phyloP scores from a whole-genome alignment of 2,888 invertebrate genomes.

The Ctena decussata region DNA sequence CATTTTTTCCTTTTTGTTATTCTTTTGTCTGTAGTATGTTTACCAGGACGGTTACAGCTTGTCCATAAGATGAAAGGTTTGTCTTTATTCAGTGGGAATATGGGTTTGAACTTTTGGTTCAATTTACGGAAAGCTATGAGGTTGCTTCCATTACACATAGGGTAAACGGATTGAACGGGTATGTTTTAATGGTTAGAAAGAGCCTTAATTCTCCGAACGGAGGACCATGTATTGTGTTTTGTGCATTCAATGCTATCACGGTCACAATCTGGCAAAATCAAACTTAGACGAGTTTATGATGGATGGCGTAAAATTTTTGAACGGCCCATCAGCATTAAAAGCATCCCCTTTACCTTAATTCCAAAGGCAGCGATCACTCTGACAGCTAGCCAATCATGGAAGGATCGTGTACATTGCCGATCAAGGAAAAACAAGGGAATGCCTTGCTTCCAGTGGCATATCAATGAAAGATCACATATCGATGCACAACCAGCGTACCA shows the following conservation, averaged over 20 bases:
- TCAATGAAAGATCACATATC: too few relatives aligned
- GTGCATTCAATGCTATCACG: slow-evolving; percentile 5
- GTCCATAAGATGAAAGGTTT: slow-evolving; percentile 21
- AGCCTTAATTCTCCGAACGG: slow-evolving; percentile 17
- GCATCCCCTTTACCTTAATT: slow-evolving; percentile 1
- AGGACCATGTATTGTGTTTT: neutral
- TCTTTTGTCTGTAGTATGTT: neutral
- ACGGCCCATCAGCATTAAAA: neutral
- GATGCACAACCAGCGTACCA: too few relatives aligned
- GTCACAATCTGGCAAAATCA: slow-evolving; percentile 15
- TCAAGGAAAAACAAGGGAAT: too few relatives aligned
- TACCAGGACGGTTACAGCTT: neutral
- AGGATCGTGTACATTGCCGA: too few relatives aligned
- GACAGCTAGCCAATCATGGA: too few relatives aligned
- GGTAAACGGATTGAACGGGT: neutral
- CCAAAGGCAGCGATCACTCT: neutral
- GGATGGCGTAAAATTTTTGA: neutral
- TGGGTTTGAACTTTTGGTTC: slow-evolving; percentile 11
- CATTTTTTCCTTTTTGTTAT: neutral
- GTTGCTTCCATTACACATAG: slow-evolving; percentile 2
- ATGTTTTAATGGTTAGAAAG: slow-evolving; percentile 8
- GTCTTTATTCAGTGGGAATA: slow-evolving; percentile 10
- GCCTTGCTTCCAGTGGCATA: too few relatives aligned
- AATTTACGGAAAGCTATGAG: neutral
- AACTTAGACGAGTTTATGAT: neutral